Conservation (phyloP, 2,113 vertebrate genomes). For the Phylloscopus trochilus region DNA sequence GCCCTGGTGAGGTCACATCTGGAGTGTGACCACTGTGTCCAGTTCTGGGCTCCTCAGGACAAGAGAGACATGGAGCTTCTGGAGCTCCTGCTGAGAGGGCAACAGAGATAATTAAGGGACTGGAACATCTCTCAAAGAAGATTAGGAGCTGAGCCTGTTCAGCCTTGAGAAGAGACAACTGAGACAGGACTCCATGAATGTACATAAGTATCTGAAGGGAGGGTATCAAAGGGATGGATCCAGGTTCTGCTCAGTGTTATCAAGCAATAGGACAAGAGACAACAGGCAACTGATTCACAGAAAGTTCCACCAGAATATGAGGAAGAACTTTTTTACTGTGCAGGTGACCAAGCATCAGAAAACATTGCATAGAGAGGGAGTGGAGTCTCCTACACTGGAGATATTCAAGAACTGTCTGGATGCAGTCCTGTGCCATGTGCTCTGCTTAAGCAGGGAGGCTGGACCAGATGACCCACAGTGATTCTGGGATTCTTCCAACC, state of each 20-base stretch:
- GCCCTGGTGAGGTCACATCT: neutral
- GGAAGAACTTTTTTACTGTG: neutral
- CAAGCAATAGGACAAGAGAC: neutral
- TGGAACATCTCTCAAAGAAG: neutral
- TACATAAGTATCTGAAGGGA: neutral
- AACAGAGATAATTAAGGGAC: neutral
- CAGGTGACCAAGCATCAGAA: accelerated
- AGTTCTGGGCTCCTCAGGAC: neutral
- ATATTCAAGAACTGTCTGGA: neutral
- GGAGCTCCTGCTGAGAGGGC: neutral
- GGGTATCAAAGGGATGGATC: neutral
- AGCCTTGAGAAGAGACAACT: neutral
- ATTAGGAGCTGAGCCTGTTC: neutral
- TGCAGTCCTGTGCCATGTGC: neutral
- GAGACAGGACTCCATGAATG: neutral
- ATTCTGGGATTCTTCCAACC: neutral
- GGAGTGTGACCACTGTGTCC: neutral
- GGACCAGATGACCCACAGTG: neutral
- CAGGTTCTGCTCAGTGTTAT: neutral
- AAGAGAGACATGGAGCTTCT: neutral
- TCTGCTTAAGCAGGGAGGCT: neutral
- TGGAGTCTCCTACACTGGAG: neutral
- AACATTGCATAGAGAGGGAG: neutral
- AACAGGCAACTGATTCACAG: neutral
- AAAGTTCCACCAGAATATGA: neutral